These are phyloP conservation scores for Heterodera carotae DNA, from an alignment of 1,140 invertebrate genomes.

Conservation along the genomic window DNA sequence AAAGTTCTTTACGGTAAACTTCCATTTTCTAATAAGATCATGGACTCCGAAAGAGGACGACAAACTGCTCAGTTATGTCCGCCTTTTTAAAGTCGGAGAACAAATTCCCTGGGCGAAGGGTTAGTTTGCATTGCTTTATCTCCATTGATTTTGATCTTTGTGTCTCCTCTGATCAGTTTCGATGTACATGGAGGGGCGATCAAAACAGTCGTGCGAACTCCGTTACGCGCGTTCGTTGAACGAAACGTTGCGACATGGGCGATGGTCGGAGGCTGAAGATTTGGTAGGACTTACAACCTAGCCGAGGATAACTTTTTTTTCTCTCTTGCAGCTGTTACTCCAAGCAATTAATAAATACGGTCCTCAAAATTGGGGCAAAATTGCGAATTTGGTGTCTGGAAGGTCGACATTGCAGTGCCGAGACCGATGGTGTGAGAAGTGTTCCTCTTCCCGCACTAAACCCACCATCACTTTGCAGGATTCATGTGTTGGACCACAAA, in stretches of 20 bases:
- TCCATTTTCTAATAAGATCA: constrained; percentile 24
- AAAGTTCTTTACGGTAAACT: constrained; percentile 15
- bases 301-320: constrained; percentile 13
- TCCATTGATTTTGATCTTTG: not conserved
- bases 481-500: constrained; percentile 47
- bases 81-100: constrained; percentile 41
- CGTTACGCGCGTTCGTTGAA: constrained; percentile 46
- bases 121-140: constrained; percentile 20
- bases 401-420: constrained; percentile 42
- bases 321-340: constrained; percentile 47
- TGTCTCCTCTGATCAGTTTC: constrained; percentile 35
- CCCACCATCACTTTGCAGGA: constrained; percentile 19
- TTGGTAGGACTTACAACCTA: constrained; percentile 23
- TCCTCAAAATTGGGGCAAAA: constrained; percentile 46
- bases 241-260: constrained; percentile 37
- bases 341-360: constrained; percentile 47
- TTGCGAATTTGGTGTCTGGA: constrained; percentile 34
- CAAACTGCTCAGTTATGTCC: constrained; percentile 35
- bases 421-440: constrained; percentile 30
- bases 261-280: constrained; percentile 48
- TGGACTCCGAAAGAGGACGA: constrained; percentile 48
- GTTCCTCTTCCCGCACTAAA: too few species aligned
- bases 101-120: constrained; percentile 49
- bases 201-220: constrained; percentile 38
- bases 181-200: constrained; percentile 40